A percentile compares a stretch with the other conserved stretches of the same genome.
These are phyloP conservation scores for Anthonomus grandis DNA, from an alignment of 1,140 invertebrate species.

Conservation along the genomic window DNA sequence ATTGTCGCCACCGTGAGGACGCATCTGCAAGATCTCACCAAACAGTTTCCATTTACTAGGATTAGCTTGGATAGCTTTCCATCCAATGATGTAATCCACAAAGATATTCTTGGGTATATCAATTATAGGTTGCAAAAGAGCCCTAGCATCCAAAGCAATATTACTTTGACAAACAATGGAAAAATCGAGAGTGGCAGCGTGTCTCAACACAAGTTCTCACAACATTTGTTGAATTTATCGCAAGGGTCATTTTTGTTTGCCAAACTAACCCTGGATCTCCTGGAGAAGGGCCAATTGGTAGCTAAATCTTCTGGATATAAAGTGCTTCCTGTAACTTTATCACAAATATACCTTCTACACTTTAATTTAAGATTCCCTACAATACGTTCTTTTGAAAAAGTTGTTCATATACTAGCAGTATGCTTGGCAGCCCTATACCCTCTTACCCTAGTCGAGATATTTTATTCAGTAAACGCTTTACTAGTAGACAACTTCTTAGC, in stretches of 20 bases:
- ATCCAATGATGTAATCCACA: constrained; percentile 68
- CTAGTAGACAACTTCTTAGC: constrained; percentile 71
- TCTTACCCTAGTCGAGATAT: constrained; percentile 85
- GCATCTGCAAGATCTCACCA: constrained; percentile 76
- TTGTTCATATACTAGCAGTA: constrained; percentile 80
- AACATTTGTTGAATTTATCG: constrained; percentile 77
- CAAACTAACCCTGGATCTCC: constrained; percentile 89
- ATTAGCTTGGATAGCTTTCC: constrained; percentile 65
- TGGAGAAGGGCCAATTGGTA: constrained; percentile 89
- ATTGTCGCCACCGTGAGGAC: constrained; percentile 84
- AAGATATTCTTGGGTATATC: constrained; percentile 85
- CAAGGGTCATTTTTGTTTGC: constrained; percentile 89
- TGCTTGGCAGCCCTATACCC: constrained; percentile 89
- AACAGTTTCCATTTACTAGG: constrained; percentile 75
- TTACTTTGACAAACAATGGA: constrained; percentile 66
- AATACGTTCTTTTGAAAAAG: constrained; percentile 83
- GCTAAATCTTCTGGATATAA: constrained; percentile 91
- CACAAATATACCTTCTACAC: constrained; percentile 89
- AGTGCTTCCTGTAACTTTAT: constrained; percentile 85
- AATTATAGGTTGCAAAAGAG: constrained; percentile 75
- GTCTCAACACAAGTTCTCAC: constrained; percentile 72
- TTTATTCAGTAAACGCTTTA: constrained; percentile 87
- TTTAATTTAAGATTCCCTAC: constrained; percentile 93
- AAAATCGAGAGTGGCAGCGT: constrained; percentile 64
- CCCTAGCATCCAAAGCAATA: constrained; percentile 78